Percentiles rank a stretch among this genome's conserved stretches.
These are phyloP conservation scores for Dolichomitus sp. DNA, from an alignment of 2,888 invertebrate species.

Conservation along the genomic window DNA sequence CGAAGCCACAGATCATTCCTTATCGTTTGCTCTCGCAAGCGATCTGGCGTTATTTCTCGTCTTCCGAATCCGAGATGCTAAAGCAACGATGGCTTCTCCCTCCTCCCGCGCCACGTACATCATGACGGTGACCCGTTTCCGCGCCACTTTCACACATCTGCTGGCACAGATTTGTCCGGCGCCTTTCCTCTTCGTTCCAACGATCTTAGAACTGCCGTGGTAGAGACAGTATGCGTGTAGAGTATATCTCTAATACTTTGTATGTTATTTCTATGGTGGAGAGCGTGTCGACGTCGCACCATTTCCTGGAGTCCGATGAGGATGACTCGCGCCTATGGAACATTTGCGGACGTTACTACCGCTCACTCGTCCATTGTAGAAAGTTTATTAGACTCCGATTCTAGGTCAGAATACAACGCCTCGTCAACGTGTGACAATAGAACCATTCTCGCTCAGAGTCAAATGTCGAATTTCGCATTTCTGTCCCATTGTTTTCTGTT, in stretches of 20 bases:
- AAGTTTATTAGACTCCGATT: slow-evolving; percentile 71
- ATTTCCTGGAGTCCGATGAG: slow-evolving; percentile 54
- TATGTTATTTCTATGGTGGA: slow-evolving; percentile 51
- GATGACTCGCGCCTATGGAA: slow-evolving; percentile 57
- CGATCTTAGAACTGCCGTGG: background rate
- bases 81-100: slow-evolving; percentile 47
- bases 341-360: slow-evolving; percentile 34
- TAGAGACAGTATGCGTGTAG: background rate
- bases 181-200: slow-evolving; percentile 50
- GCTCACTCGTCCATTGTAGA: slow-evolving; percentile 64
- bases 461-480: slow-evolving; percentile 16
- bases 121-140: slow-evolving; percentile 70
- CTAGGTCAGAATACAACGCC: slow-evolving; percentile 62
- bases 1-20: slow-evolving; percentile 49
- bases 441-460: slow-evolving; percentile 3
- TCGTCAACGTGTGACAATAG: slow-evolving; percentile 28
- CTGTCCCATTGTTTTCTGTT: background rate
- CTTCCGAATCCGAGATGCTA: slow-evolving; percentile 53
- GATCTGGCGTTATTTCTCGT: slow-evolving; percentile 46
- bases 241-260: slow-evolving; percentile 19
- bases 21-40: slow-evolving; percentile 33
- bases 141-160: slow-evolving; percentile 72
- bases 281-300: slow-evolving; percentile 49
- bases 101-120: slow-evolving; percentile 58
- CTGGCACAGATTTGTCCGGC: slow-evolving; percentile 69